Conservation (phyloP, 2,888 invertebrate species). For the Caenorhabditis sp. region DNA sequence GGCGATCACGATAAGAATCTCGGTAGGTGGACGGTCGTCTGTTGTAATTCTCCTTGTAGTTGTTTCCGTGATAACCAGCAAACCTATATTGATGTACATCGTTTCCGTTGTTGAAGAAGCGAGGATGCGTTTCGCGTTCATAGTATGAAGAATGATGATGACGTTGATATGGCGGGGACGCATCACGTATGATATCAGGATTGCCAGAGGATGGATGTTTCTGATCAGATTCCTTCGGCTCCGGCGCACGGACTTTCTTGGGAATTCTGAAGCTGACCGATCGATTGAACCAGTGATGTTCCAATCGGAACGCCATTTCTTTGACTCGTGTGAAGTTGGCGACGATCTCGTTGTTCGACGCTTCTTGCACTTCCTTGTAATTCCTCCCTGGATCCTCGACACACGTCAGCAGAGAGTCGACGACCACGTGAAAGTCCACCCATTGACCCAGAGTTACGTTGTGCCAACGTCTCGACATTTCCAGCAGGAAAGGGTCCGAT, state of each 20-base stretch:
- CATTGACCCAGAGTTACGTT: background rate
- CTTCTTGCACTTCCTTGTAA: constrained; percentile 10
- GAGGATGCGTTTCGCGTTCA: constrained; percentile 30
- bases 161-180: constrained; percentile 2
- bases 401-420: constrained; percentile 21
- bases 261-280: constrained; percentile 53
- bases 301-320: constrained; percentile 39
- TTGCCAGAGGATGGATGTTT: background rate
- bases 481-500: constrained; percentile 5
- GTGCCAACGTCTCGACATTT: constrained; percentile 8
- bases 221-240: constrained; percentile 1
- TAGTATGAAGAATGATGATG: constrained; percentile 25
- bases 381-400: constrained; percentile 3
- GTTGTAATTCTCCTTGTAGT: constrained; percentile 27
- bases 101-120: constrained; percentile 46
- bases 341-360: constrained; percentile 25
- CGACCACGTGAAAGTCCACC: constrained; percentile 24
- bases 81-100: constrained; percentile 49
- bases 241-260: constrained; percentile 40
- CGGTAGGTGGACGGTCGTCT: background rate
- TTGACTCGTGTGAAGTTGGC: constrained; percentile 17
- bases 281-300: constrained; percentile 46
- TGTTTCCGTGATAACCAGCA: constrained; percentile 39
- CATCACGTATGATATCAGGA: no score
- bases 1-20: constrained; percentile 36